Evolutionary conservation across 2,113 vertebrate genomes (phyloP).

Genomic region (Engystomops pustulosus): DNA sequence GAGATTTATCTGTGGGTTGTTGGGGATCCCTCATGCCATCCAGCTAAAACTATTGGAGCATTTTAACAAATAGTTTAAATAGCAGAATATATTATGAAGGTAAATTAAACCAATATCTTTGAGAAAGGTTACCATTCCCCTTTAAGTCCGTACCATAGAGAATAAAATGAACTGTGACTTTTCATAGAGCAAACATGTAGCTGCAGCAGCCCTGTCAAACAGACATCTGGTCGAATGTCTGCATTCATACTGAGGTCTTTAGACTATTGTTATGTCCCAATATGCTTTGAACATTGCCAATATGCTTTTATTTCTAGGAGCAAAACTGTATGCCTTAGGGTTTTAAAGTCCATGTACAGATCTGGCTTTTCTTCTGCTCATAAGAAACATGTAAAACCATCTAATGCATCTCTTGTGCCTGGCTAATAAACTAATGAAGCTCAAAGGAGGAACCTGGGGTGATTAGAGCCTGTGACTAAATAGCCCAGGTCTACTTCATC

Average conservation of each 20-base stretch:
- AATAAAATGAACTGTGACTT: slow-evolving; percentile 41
- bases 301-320: slow-evolving; percentile 80
- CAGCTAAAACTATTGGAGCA: no score
- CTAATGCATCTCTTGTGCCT: slow-evolving; percentile 77
- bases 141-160: slow-evolving; percentile 23
- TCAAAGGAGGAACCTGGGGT: slow-evolving; percentile 79
- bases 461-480: slow-evolving; percentile 77
- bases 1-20: no score
- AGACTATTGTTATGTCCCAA: slow-evolving; percentile 82
- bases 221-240: slow-evolving; percentile 85
- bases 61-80: no score
- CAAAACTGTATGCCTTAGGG: slow-evolving; percentile 78
- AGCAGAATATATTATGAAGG: background rate
- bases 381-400: slow-evolving; percentile 74
- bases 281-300: slow-evolving; percentile 84
- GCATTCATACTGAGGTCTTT: slow-evolving; percentile 82
- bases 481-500: slow-evolving; percentile 82
- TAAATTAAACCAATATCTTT: background rate
- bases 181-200: slow-evolving; percentile 68
- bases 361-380: slow-evolving; percentile 76
- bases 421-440: slow-evolving; percentile 74
- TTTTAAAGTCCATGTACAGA: slow-evolving; percentile 74
- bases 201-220: slow-evolving; percentile 79
- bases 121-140: slow-evolving; percentile 58
- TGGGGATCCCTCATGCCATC: no score